Evolutionary conservation across 1,140 invertebrate species (phyloP), one percentile per base, ranked within the genome.

Genomic region (Littorina saxatilis): DNA sequence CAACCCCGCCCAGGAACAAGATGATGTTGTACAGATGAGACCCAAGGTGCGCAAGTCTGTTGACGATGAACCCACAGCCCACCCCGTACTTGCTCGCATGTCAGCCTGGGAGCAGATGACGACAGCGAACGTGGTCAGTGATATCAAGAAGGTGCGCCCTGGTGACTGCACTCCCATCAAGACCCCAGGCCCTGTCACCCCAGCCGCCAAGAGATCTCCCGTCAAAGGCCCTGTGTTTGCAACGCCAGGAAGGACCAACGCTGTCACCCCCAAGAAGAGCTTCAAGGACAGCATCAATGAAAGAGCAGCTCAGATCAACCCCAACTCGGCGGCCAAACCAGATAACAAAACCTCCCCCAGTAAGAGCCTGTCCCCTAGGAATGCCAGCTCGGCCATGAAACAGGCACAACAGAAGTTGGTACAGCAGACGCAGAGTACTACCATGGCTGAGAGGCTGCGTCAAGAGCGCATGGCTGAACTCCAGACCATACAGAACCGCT

Each of bases 381-480:
- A 89, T 66, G 86, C 88, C 7, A 88, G 89, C 55, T 83, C 86
- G 61, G 87, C 90, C 17, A 90, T 89, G 37, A 90, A 90, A 70
- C 82, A 81, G 13, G 87, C 91, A 15, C 91, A 92, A 35, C 86
- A 91, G 66, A 82, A 83, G 43, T 77, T 92, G 50, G 61, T 90
- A 72, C 86, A 90, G 37, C 86, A 88, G 84, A 84, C 82, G 3
- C 83, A 86, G 72, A 83, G 84, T 20, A 79, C 83, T 39, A 82
- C 90, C 47, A 76, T 88, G 37, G 88, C 86, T n/a, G 85, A 89
- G 39, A 87, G 86, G 43, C 75, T 90, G 20, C 87, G 88, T 23
- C 82, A 87, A 39, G 88, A 90, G 70, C 86, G 90, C 73, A 84
- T 91, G 87, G 88, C 88, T n/a, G 92, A 92, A 72, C 84, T 93